Conservation (phyloP, 2,888 invertebrate genomes). For the Imbricaverruca yamaguchii region DNA sequence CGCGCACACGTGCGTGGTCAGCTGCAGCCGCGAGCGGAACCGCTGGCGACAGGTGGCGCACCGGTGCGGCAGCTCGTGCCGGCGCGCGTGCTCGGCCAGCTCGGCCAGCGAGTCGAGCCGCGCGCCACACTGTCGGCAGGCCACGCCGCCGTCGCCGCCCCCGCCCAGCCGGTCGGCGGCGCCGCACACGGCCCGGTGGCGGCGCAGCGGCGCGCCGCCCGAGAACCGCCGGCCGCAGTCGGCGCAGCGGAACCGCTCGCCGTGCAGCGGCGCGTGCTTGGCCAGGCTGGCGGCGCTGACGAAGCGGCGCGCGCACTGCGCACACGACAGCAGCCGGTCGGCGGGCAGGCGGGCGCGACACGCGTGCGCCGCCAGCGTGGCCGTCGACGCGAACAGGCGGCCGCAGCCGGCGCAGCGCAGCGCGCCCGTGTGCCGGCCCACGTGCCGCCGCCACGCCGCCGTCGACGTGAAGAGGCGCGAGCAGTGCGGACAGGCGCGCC, state of each 20-base stretch:
- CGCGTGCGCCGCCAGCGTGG: neutral
- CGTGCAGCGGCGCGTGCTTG: neutral
- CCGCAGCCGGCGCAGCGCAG: constrained; percentile 20
- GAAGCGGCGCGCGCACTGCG: neutral
- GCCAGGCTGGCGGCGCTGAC: neutral
- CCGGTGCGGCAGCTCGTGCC: constrained; percentile 14
- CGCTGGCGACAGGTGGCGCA: neutral
- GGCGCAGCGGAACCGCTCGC: neutral
- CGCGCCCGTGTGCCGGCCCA: neutral
- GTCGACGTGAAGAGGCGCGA: neutral
- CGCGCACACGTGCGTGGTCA: neutral
- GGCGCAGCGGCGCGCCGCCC: neutral
- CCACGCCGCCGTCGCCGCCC: neutral
- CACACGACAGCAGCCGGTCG: neutral
- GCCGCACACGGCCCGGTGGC: constrained; percentile 12
- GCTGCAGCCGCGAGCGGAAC: constrained; percentile 5
- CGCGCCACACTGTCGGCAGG: neutral
- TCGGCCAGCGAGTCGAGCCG: neutral
- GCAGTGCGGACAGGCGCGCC: neutral
- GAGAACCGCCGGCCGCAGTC: neutral
- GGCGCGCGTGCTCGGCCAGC: neutral
- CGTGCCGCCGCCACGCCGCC: neutral
- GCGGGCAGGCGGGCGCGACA: neutral
- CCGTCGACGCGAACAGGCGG: neutral
- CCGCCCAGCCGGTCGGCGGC: neutral